Percentiles rank a stretch among this genome's conserved stretches.
These are phyloP conservation scores for Drosophila burlai DNA, from an alignment of 1,140 invertebrate genomes.

Conservation along the genomic window DNA sequence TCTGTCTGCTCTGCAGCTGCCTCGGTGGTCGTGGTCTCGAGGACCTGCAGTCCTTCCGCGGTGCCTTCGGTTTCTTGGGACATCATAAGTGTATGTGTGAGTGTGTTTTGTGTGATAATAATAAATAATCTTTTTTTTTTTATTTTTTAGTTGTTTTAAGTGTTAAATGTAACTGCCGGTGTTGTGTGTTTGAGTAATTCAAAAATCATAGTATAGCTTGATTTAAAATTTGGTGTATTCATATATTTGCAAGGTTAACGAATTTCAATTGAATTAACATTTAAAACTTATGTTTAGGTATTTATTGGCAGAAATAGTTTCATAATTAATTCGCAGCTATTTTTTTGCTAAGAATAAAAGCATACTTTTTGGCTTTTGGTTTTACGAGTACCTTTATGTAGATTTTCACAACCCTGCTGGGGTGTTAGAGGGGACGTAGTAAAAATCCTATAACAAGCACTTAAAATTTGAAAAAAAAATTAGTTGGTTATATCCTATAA, in stretches of 20 bases:
- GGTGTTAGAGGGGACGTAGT: too few species aligned
- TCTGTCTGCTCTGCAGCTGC: not conserved
- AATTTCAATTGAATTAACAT: not conserved
- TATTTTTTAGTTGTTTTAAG: constrained; percentile 1
- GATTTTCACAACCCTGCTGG: not conserved
- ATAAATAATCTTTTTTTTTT: constrained; percentile 4
- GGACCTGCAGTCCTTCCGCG: not conserved
- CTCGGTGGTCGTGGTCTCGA: not conserved
- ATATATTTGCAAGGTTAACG: too few species aligned
- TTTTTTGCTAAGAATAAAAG: not conserved
- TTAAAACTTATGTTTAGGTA: too few species aligned
- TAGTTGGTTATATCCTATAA: too few species aligned
- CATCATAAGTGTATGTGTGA: constrained; percentile 6
- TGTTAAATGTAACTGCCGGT: not conserved
- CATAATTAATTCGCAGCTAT: not conserved
- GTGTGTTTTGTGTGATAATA: not conserved
- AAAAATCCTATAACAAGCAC: too few species aligned
- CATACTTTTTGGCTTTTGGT: constrained; percentile 21
- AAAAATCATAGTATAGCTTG: not conserved
- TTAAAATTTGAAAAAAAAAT: too few species aligned
- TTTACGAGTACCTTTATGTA: not conserved
- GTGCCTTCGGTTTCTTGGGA: not conserved
- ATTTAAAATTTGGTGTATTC: not conserved
- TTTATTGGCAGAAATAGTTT: not conserved
- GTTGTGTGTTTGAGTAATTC: constrained; percentile 2